A percentile compares a stretch with the other conserved stretches of the same genome.
These are phyloP conservation scores for Rhea pennata DNA, from an alignment of 2,113 vertebrate genomes.

Conservation along the genomic window DNA sequence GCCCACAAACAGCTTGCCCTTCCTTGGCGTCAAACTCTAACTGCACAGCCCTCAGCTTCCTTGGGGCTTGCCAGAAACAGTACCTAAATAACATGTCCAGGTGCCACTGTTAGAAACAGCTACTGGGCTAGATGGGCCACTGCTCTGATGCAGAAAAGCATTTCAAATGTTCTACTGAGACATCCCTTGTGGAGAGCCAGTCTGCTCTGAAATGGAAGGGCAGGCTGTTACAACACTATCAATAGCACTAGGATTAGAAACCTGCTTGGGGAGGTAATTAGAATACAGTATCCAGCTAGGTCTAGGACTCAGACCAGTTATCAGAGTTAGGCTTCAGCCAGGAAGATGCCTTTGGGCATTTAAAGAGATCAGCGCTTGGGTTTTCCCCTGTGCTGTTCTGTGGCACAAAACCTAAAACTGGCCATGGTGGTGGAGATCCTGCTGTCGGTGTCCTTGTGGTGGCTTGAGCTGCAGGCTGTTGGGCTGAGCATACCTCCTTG, in stretches of 20 bases:
- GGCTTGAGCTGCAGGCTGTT: neutral
- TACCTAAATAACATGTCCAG: neutral
- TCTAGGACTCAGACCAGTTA: neutral
- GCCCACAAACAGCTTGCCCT: neutral
- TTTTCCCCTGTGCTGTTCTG: neutral
- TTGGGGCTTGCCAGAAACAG: neutral
- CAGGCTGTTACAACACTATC: neutral
- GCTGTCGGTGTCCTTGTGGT: fast-evolving
- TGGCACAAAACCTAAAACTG: neutral
- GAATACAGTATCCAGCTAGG: neutral
- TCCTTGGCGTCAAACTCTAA: neutral
- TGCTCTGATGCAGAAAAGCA: neutral
- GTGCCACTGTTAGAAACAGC: neutral
- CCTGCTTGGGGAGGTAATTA: neutral
- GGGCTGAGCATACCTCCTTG: neutral
- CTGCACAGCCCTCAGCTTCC: neutral
- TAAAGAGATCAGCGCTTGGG: neutral
- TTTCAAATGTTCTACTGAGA: neutral
- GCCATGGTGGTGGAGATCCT: neutral
- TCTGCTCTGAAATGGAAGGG: neutral
- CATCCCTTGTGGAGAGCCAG: neutral
- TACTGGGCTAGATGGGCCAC: neutral
- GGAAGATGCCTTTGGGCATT: neutral
- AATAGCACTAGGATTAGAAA: neutral
- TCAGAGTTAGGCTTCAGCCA: neutral